Evolutionary conservation across 2,113 vertebrate genomes (phyloP), one percentile per base, ranked within the genome.

Genomic region (Leucopternis melanops): DNA sequence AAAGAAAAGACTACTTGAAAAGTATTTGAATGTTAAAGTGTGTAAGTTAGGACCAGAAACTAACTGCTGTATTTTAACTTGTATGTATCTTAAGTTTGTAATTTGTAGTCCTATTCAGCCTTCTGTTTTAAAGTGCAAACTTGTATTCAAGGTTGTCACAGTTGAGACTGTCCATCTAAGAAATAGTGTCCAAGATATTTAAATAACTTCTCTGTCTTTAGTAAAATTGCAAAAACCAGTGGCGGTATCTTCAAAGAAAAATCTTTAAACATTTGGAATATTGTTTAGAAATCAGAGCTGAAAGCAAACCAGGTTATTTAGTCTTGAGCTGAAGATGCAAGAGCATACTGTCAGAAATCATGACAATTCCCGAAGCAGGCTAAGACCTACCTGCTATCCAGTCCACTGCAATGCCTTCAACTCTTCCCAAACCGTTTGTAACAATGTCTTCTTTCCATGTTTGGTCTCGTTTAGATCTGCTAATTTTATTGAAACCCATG

Each of bases 401-500:
- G 97, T 99, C 99, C 49, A 99, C 97, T 12, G 99, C 99, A 70
- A 99, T 99, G 90, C 99, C 99, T 98, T 99, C 99, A 40, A 99
- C 99, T 92, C 99, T 97, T 96, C 99, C 99, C 95, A 99, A 98
- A 61, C 99, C 99, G 22, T 99, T 99, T 23, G 99, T 99, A 69
- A 99, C 95, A 62, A 99, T 98, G 82, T 99, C 99, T 96, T 99
- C 99, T 97, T 98, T 99, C 99, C 99, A 99, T 4, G 99, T 99
- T 91, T 99, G 99, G 84, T 99, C 99, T 81, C 99, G 97, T 97
- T 99, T 99, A 88, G 98, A 98, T 78, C 99, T 97, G 80, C 99
- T 99, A 88, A 99, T 99, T 97, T 98, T 99, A 97, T 99, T 99
- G 97, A 99, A 98, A 40, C 99, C 99, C 99, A 99, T 99, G 95